A percentile compares a stretch with the other conserved stretches of the same genome.
Conservation (phyloP, 2,888 invertebrate species). For the Conomelus anceps region DNA sequence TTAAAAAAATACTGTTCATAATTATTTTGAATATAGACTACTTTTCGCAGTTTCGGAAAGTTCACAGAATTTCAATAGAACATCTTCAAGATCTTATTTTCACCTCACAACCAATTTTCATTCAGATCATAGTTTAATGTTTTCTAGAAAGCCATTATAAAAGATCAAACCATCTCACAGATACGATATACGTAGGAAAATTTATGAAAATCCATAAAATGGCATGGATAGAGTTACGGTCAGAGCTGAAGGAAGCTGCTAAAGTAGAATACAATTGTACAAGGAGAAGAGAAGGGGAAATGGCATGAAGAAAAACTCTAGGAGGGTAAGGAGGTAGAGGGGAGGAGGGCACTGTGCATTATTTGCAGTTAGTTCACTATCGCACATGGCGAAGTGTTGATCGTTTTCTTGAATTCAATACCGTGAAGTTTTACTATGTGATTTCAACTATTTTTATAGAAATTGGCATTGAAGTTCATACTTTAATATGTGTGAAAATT, state of each 20-base stretch:
- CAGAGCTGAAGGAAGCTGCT: neutral
- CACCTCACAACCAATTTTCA: too few species aligned
- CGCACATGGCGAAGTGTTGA: neutral
- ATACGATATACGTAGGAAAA: too few species aligned
- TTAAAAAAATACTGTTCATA: too few species aligned
- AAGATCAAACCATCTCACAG: too few species aligned
- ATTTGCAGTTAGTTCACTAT: neutral
- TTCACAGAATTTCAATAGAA: neutral
- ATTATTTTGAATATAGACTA: too few species aligned
- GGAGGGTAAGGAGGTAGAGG: neutral
- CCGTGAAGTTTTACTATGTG: neutral
- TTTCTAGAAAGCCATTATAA: too few species aligned
- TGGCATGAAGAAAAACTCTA: neutral
- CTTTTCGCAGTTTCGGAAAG: neutral
- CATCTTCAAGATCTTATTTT: too few species aligned
- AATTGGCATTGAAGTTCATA: too few species aligned
- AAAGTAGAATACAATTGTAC: neutral
- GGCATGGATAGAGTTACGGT: neutral
- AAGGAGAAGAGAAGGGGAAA: neutral
- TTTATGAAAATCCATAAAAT: too few species aligned
- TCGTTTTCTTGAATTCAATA: neutral
- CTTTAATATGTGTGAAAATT: too few species aligned
- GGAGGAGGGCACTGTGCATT: neutral
- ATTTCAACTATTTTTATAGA: neutral
- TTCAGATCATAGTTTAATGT: too few species aligned